Percentiles rank a stretch among this genome's conserved stretches.
These are phyloP conservation scores for Dicyrtomina minuta DNA, from an alignment of 2,888 invertebrate species.

Conservation along the genomic window DNA sequence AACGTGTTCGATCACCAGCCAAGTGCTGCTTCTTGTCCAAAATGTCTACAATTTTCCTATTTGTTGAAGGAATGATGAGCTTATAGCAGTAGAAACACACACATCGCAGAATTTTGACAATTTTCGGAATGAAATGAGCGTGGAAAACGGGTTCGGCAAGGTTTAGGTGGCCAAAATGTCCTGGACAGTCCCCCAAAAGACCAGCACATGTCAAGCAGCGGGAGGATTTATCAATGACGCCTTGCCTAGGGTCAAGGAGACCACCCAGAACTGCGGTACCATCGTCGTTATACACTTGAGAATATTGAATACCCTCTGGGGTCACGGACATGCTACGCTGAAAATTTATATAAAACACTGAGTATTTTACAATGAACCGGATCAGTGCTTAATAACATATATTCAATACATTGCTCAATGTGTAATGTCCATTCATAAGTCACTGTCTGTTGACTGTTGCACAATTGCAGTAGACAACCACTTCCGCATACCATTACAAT, in stretches of 20 bases:
- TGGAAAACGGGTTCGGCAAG: constrained; percentile 98
- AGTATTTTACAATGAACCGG: background rate
- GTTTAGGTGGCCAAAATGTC: constrained; percentile 99
- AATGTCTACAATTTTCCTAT: constrained; percentile 92
- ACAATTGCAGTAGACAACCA: background rate
- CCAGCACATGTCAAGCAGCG: constrained; percentile 95
- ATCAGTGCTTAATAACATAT: too few relatives aligned
- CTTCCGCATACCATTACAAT: background rate
- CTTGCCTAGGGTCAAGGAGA: constrained; percentile 70
- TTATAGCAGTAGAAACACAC: constrained; percentile 99
- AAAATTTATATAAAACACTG: background rate
- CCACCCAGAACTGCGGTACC: constrained; percentile 9
- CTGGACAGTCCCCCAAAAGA: constrained; percentile 98
- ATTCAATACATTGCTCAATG: too few relatives aligned
- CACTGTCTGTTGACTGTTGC: background rate
- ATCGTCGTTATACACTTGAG: constrained; percentile 12
- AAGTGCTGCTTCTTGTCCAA: constrained; percentile 92
- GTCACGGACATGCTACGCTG: background rate
- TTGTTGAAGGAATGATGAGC: constrained; percentile 87
- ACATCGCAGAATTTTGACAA: constrained; percentile 94
- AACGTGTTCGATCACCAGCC: too few relatives aligned
- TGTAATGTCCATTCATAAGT: too few relatives aligned
- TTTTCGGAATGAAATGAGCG: constrained; percentile 95
- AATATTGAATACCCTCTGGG: background rate
- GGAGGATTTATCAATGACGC: constrained; percentile 63